Evolutionary conservation across 2,797 vertebrate species (phyloP), one percentile per base, ranked within the genome.

Genomic region (Anguilla anguilla): DNA sequence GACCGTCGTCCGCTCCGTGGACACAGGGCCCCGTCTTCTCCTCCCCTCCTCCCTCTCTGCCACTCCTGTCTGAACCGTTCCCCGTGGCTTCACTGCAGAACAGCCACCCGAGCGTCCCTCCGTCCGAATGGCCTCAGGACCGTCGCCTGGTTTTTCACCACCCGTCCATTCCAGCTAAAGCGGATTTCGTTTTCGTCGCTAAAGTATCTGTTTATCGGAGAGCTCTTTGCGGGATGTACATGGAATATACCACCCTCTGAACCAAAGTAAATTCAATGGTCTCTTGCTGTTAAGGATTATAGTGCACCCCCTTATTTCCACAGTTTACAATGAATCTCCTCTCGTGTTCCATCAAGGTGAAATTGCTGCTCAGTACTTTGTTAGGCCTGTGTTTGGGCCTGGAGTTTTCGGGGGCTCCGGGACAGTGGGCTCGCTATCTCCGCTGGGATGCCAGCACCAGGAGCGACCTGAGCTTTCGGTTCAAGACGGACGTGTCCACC

Each of bases 381-480:
- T 91, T 97, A 89, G 96, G 97, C 87, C 92, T 97, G 81, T 98
- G 97, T 95, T 93, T 98, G 94, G 98, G 98, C 92, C 94, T 99
- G 83, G 98, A 99, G 88, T 99, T 99, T 93, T 95, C 97, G 92
- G 99, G 98, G 84, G 95, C 96, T 55, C 96, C 97, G 31, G 98
- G 97, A 91, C 98, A 99, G 93, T 99, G 98, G 99, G 97, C 98
- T 86, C 98, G 99, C 93, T 99, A 98, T 95, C 96, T 99, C 91
- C 98, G 98, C 94, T 99, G 99, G 99, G 99, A 99, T n/a, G 98
- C 98, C 92, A 98, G 98, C 95, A 97, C 97, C 0, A 97, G 97
- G 85, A 97, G 98, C 0, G 98, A 99, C 93, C 98, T 99, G 92
- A 99, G 98, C 93, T 98, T 99, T 93, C 98, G 97, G 94, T 95